Percentiles rank a stretch among this genome's conserved stretches.
phyloP scores from a whole-genome alignment of 35 echinoderm and acorn worm species.

The Diadema setosum region DNA sequence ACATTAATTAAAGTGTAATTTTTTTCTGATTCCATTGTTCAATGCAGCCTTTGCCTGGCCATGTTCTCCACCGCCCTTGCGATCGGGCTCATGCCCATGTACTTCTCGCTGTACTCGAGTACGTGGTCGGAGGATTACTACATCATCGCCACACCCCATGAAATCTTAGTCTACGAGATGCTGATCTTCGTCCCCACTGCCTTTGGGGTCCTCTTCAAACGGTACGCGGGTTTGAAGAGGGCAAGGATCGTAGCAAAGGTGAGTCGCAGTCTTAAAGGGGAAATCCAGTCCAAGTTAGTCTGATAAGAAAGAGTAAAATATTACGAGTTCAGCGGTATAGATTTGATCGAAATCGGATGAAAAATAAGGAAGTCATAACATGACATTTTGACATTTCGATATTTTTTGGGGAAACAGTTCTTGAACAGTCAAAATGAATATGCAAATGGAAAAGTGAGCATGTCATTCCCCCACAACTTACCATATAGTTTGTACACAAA shows the following conservation, averaged over 20 bases:
- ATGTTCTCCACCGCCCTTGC: conserved; percentile 43
- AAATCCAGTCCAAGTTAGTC: no score
- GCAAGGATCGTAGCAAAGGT: not conserved
- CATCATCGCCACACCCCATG: conserved; percentile 24
- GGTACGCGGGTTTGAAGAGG: not conserved
- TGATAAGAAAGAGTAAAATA: no score
- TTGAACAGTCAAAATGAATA: no score
- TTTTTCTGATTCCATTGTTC: not conserved
- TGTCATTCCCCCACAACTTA: no score
- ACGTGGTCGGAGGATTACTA: conserved; percentile 26
- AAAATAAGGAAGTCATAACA: no score
- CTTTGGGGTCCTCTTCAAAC: conserved; percentile 16
- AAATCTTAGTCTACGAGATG: not conserved
- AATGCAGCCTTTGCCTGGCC: conserved; percentile 31
- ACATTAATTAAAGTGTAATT: not conserved
- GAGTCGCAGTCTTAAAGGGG: not conserved
- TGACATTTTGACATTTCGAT: no score
- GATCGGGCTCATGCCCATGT: conserved; percentile 46
- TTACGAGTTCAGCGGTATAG: no score
- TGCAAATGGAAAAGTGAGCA: no score
- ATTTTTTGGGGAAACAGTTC: no score
- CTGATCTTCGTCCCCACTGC: conserved; percentile 20
- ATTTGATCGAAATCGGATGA: no score
- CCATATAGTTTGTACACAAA: no score
- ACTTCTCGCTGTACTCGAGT: conserved; percentile 56